These are phyloP conservation scores for Anguilla rostrata DNA, from an alignment of 2,113 vertebrate genomes.

Conservation along the genomic window DNA sequence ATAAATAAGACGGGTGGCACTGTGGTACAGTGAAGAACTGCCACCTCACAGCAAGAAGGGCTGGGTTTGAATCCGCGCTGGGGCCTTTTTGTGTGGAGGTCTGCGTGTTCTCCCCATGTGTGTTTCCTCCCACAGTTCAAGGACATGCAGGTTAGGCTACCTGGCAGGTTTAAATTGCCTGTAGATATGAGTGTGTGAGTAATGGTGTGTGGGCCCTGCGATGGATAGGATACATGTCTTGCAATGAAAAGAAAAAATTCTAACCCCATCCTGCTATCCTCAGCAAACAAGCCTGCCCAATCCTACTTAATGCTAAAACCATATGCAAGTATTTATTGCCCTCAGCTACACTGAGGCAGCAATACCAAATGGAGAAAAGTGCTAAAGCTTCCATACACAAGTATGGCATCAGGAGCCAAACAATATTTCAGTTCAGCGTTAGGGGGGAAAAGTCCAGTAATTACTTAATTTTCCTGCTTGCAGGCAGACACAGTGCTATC, in stretches of 20 bases:
- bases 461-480: neutral
- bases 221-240: neutral
- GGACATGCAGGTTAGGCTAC: too few relatives aligned
- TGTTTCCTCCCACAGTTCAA: too few relatives aligned
- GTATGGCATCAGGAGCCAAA: neutral
- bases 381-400: neutral
- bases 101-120: too few relatives aligned
- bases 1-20: neutral
- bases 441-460: neutral
- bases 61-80: too few relatives aligned
- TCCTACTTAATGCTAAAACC: neutral
- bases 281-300: neutral
- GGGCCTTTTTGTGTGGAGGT: too few relatives aligned
- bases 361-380: neutral
- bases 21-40: too few relatives aligned
- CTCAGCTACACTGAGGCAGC: neutral
- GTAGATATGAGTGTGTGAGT: too few relatives aligned
- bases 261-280: neutral
- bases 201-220: too few relatives aligned
- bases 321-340: too few relatives aligned
- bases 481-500: conserved; percentile 4
- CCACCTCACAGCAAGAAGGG: too few relatives aligned
- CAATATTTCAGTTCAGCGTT: neutral
- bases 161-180: too few relatives aligned
- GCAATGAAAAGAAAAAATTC: neutral